Evolutionary conservation across 2,888 invertebrate genomes (phyloP).

Genomic region (Pseudococcus jackbeardsleyi): DNA sequence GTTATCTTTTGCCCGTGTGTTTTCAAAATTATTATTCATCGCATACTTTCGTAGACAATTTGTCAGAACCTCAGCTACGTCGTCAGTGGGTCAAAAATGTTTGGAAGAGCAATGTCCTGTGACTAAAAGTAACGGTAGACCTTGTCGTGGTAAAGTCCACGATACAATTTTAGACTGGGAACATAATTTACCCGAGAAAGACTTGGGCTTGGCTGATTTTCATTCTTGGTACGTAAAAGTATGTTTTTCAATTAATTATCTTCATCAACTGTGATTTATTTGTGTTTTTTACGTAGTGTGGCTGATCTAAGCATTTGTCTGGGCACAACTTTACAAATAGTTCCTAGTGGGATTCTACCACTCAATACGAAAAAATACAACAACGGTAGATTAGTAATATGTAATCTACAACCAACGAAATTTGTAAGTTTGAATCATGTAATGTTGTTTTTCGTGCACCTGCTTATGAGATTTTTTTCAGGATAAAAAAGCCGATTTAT

Average conservation of each 20-base stretch:
- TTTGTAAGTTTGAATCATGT: conserved; percentile 77
- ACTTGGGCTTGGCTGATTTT: conserved; percentile 85
- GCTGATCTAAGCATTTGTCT: conserved; percentile 94
- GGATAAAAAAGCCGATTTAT: conserved; percentile 91
- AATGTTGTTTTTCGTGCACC: no score
- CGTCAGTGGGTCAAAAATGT: conserved; percentile 83
- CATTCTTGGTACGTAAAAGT: conserved; percentile 87
- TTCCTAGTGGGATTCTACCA: conserved; percentile 96
- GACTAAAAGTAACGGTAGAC: conserved; percentile 75
- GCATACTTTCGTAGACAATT: conserved; percentile 77
- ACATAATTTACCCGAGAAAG: conserved; percentile 88
- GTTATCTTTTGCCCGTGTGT: not conserved
- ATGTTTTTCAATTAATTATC: not conserved
- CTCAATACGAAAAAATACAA: conserved; percentile 82
- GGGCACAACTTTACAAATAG: conserved; percentile 97
- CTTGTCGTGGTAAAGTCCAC: conserved; percentile 87
- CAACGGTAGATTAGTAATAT: conserved; percentile 86
- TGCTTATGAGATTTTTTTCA: conserved; percentile 70
- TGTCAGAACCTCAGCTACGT: conserved; percentile 81
- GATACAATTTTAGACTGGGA: conserved; percentile 99
- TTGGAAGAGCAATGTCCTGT: conserved; percentile 79
- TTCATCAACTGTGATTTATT: conserved; percentile 55
- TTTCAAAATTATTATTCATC: not conserved
- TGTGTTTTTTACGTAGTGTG: conserved; percentile 75
- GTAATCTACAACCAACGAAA: conserved; percentile 98